Conservation (phyloP, 2,113 vertebrate genomes). For the Corapipo altera region DNA sequence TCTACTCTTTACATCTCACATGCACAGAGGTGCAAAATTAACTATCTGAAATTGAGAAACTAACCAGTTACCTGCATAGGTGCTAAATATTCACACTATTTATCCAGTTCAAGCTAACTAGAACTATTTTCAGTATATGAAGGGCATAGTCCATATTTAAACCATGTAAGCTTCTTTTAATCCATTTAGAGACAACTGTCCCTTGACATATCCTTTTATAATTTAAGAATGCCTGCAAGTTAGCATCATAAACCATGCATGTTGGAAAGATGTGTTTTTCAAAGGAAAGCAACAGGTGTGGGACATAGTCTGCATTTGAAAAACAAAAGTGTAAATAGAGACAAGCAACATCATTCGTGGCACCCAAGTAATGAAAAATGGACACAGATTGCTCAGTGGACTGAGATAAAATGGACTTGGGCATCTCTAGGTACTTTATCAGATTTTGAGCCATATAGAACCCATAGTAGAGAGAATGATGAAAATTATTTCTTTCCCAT, state of each 20-base stretch:
- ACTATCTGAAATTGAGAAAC: background rate
- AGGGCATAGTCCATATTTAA: background rate
- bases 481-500: background rate
- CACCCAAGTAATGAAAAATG: background rate
- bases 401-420: background rate
- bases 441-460: background rate
- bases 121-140: background rate
- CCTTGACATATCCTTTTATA: slow-evolving; percentile 26
- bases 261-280: background rate
- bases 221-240: slow-evolving; percentile 57
- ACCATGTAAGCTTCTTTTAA: slow-evolving; percentile 44
- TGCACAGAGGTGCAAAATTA: background rate
- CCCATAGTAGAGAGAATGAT: background rate
- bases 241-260: slow-evolving; percentile 27
- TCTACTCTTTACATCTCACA: background rate
- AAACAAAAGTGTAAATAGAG: slow-evolving; percentile 36
- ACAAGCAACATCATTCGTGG: background rate
- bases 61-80: background rate
- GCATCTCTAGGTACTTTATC: background rate
- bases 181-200: slow-evolving; percentile 59
- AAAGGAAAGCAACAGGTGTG: slow-evolving; percentile 33
- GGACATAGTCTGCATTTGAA: background rate
- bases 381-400: background rate
- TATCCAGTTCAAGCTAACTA: background rate
- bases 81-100: background rate